Base-by-base conservation (phyloP, 1,140 invertebrate genomes). In the Mycetomoellerius zeteki region DNA sequence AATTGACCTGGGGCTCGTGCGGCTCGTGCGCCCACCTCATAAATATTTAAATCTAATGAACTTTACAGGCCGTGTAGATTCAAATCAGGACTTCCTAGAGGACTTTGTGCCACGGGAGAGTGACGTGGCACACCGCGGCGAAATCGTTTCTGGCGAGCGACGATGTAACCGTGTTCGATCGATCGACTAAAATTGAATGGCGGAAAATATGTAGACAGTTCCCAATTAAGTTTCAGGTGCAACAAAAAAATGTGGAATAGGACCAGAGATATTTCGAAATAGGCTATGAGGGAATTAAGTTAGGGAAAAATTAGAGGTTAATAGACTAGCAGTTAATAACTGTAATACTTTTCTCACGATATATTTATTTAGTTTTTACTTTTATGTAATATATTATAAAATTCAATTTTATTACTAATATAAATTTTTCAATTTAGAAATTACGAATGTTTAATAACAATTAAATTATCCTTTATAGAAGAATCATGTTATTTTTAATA, bases 11-110 rank as follows among this genome's bases (percentile, higher is more conserved):
- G 78, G 67, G 58, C 78, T 78, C 65, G 76, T 52, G 62, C 64
- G 54, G 6, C n/a, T 21, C 54, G 10, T 37, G 69, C 85, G 76
- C 82, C 65, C 69, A 84, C 21, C 90, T 93, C 91, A 93, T 93
- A 92, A 93, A 93, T 93, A 93, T 93, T 93, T 92, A 93, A 93
- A 93, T 92, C 91, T 92, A 92, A 93, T 90, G 92, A 93, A 93
- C 91, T 92, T 92, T 91, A 87, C 89, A 90, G 90, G 62, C 88
- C 72, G 91, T 91, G 89, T 91, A 90, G 90, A 93, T 92, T 92
- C 87, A 91, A 91, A 91, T 91, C 90, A 85, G 58, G 86, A 75
- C 71, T 87, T 89, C 58, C 67, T 89, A 27, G 47, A 82, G 72
- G 67, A 65, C 60, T 47, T 82, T 76, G 75, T 76, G 67, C 33